Conservation (phyloP, 1,140 invertebrate genomes). For the Hormaphis cornu region DNA sequence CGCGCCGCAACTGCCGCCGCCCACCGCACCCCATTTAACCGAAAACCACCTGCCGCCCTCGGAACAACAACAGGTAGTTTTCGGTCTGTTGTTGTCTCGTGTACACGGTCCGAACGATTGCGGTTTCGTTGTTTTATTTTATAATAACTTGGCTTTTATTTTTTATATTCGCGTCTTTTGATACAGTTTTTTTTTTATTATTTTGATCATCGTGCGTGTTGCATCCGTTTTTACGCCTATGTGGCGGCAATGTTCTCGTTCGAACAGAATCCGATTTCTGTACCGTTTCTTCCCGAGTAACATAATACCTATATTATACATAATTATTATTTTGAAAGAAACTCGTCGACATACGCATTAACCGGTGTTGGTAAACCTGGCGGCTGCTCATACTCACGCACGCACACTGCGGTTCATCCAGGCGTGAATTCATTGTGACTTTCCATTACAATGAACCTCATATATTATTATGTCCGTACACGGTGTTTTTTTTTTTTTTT, state of each 20-base stretch:
- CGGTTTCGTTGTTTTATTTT: neutral
- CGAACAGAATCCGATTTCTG: too few relatives aligned
- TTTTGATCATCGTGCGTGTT: too few relatives aligned
- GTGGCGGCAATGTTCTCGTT: too few relatives aligned
- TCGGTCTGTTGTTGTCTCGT: neutral
- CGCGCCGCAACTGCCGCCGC: neutral
- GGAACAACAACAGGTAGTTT: slow-evolving; percentile 12
- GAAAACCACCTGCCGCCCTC: slow-evolving; percentile 23
- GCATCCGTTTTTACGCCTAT: too few relatives aligned
- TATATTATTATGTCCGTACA: neutral
- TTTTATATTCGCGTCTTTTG: too few relatives aligned
- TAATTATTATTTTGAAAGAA: neutral
- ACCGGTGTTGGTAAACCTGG: slow-evolving; percentile 28
- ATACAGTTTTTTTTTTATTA: too few relatives aligned
- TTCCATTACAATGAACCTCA: slow-evolving; percentile 28
- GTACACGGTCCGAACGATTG: neutral
- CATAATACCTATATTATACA: neutral
- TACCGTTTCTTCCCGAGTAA: neutral
- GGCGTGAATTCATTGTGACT: slow-evolving; percentile 30
- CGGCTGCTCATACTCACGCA: neutral
- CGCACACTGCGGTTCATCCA: neutral
- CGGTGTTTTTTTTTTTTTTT: too few relatives aligned
- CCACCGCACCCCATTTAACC: slow-evolving; percentile 1
- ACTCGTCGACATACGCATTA: neutral
- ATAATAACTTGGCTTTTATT: too few relatives aligned